These are phyloP conservation scores for Notarius lentiginosus DNA, from an alignment of 2,113 vertebrate species.

Conservation along the genomic window DNA sequence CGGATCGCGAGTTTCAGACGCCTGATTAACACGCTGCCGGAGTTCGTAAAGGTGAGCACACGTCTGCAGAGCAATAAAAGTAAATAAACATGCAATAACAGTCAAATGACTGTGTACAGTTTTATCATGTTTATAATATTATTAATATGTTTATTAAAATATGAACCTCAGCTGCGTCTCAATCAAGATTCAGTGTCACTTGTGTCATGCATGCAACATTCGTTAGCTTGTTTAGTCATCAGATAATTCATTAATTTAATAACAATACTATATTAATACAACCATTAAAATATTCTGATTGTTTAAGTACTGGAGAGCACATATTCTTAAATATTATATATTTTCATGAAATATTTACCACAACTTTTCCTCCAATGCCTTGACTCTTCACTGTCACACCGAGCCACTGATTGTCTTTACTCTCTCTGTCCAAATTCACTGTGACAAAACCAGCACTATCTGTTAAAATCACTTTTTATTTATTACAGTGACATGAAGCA, in stretches of 20 bases:
- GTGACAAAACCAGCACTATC: slow-evolving; percentile 25
- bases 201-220: no score
- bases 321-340: neutral
- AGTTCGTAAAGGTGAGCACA: slow-evolving; percentile 93
- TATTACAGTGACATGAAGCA: neutral
- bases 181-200: neutral
- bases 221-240: neutral
- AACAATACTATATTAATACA: neutral
- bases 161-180: neutral
- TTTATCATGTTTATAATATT: neutral
- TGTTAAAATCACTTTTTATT: neutral
- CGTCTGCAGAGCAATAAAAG: slow-evolving; percentile 67
- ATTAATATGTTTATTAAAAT: neutral
- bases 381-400: slow-evolving; percentile 92
- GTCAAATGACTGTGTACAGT: neutral
- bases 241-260: neutral
- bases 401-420: slow-evolving; percentile 95
- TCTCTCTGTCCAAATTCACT: slow-evolving; percentile 80
- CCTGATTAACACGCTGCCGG: slow-evolving; percentile 80
- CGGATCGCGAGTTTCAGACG: slow-evolving; percentile 86
- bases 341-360: slow-evolving; percentile 76
- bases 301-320: neutral
- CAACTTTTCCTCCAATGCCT: slow-evolving; percentile 89
- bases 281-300: neutral
- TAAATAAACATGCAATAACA: neutral